These are phyloP conservation scores for Cerceris rybyensis DNA, from an alignment of 2,888 invertebrate genomes.

Conservation along the genomic window DNA sequence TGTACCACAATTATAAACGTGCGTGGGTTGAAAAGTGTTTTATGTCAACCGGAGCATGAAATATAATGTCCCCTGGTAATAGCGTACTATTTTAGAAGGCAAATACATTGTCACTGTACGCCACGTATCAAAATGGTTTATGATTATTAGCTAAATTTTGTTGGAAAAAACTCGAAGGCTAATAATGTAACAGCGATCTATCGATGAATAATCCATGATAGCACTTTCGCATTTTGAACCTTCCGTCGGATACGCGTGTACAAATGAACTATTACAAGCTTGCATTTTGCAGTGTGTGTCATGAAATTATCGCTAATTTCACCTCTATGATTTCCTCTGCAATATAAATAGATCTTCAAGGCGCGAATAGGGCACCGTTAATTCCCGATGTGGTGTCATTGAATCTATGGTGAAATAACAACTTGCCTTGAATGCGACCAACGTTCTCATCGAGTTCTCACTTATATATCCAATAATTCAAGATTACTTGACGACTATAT, in stretches of 20 bases:
- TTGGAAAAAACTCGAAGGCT: slow-evolving; percentile 32
- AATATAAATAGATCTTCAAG: no score
- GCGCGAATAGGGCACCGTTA: no score
- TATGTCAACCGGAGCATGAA: slow-evolving; percentile 27
- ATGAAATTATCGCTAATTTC: slow-evolving; percentile 32
- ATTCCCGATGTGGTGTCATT: no score
- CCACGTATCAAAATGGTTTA: slow-evolving; percentile 42
- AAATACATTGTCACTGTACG: slow-evolving; percentile 46
- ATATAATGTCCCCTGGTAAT: slow-evolving; percentile 54
- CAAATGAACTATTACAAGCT: slow-evolving; percentile 31
- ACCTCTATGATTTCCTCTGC: neutral
- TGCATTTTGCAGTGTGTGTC: slow-evolving; percentile 39
- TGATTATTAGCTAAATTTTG: slow-evolving; percentile 48
- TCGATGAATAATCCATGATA: slow-evolving; percentile 52
- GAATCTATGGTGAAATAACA: no score
- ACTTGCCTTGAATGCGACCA: no score
- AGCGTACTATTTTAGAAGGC: slow-evolving; percentile 55
- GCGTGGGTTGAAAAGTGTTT: slow-evolving; percentile 27
- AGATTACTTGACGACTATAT: slow-evolving; percentile 21
- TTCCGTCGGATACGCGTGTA: slow-evolving; percentile 36
- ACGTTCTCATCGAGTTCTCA: no score
- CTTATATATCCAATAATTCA: slow-evolving; percentile 23
- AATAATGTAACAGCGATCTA: slow-evolving; percentile 48
- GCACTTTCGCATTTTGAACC: slow-evolving; percentile 10
- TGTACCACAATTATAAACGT: slow-evolving; percentile 51